Percentiles rank a stretch among this genome's conserved stretches.
Conservation (phyloP, 1,140 invertebrate genomes). For the Aphis gossypii region DNA sequence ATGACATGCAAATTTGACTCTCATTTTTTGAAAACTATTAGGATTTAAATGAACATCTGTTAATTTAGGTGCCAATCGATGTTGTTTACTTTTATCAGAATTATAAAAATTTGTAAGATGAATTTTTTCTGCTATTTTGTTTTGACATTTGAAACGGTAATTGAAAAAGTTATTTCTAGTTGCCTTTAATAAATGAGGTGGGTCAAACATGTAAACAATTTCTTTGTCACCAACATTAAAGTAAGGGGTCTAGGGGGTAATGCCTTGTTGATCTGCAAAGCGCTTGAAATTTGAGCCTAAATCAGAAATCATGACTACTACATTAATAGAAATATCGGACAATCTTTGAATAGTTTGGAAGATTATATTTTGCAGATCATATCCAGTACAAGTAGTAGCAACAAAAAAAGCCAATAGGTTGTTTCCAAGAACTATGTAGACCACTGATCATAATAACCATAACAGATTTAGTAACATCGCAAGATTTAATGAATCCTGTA, state of each 20-base stretch:
- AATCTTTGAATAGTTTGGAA: not conserved
- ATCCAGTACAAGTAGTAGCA: not conserved
- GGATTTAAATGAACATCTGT: not conserved
- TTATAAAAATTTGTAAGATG: too few species aligned
- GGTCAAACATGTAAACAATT: not conserved
- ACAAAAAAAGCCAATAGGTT: not conserved
- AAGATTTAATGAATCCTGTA: not conserved
- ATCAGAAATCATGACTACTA: too few species aligned
- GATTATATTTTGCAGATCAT: too few species aligned
- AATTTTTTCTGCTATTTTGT: too few species aligned
- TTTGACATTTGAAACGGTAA: not conserved
- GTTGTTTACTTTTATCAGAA: too few species aligned
- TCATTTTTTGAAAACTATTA: not conserved
- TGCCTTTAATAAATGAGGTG: not conserved
- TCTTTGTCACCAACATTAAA: not conserved
- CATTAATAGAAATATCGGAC: not conserved
- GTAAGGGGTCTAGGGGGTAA: not conserved
- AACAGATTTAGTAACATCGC: not conserved
- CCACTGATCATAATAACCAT: not conserved
- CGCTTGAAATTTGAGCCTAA: too few species aligned
- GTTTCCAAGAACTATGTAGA: not conserved
- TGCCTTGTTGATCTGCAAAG: too few species aligned
- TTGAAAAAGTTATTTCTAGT: not conserved
- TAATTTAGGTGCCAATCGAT: not conserved
- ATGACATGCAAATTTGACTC: too few species aligned